phyloP scores from a whole-genome alignment of 2,113 vertebrate genomes.

The Menidia beryllina region DNA sequence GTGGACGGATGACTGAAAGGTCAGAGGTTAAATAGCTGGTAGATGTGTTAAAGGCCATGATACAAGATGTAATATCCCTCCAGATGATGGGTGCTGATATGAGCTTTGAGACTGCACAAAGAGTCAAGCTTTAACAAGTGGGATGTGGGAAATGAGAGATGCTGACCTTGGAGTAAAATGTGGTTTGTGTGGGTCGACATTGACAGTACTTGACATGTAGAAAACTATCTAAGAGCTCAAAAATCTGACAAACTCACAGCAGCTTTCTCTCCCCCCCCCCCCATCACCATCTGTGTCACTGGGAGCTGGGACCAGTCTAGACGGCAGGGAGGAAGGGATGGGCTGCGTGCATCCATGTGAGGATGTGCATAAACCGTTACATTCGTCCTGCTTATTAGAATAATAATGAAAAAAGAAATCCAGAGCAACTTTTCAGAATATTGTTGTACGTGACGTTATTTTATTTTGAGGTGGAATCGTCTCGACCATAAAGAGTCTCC shows the following conservation, averaged over 20 bases:
- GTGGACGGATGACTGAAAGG: constrained; percentile 40
- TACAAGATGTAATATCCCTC: constrained; percentile 25
- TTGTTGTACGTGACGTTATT: not conserved
- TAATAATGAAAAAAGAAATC: too few species aligned
- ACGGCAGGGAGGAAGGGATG: constrained; percentile 41
- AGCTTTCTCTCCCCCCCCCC: constrained; percentile 31
- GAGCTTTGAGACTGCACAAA: constrained; percentile 4
- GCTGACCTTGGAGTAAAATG: constrained; percentile 22
- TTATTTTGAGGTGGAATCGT: too few species aligned
- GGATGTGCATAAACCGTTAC: constrained; percentile 24
- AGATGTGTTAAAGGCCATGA: constrained; percentile 56
- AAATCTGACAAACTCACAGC: constrained; percentile 19
- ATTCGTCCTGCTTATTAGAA: not conserved
- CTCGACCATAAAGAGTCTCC: not conserved
- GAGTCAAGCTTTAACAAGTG: constrained; percentile 39
- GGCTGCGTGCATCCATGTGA: constrained; percentile 27
- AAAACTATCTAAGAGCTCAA: not conserved
- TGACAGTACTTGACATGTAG: constrained; percentile 28
- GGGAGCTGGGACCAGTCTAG: constrained; percentile 57
- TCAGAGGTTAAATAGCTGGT: constrained; percentile 52
- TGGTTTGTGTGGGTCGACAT: constrained; percentile 17
- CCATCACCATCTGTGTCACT: constrained; percentile 57
- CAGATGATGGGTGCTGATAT: constrained; percentile 34
- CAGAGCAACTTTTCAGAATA: not conserved
- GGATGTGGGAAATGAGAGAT: constrained; percentile 36